These are phyloP conservation scores for Kuschelorhynchus macadamiae DNA, from an alignment of 2,888 invertebrate species.

Conservation along the genomic window DNA sequence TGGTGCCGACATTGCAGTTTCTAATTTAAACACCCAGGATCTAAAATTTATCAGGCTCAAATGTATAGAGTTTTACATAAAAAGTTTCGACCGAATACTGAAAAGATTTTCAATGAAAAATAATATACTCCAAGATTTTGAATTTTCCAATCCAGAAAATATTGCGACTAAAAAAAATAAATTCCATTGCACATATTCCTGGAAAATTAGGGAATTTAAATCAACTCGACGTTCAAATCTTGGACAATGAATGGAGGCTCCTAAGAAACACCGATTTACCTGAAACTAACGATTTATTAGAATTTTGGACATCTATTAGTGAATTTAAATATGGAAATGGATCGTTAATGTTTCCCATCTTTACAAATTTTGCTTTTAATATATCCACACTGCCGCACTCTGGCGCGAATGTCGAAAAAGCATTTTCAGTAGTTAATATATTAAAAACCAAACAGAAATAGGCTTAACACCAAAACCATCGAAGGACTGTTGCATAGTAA, in stretches of 20 bases:
- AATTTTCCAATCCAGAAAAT: constrained; percentile 7
- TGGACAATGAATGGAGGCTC: constrained; percentile 34
- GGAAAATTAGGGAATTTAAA: constrained; percentile 9
- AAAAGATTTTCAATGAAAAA: constrained; percentile 25
- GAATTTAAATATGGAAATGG: not conserved
- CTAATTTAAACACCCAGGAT: not conserved
- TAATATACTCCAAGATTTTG: constrained; percentile 3
- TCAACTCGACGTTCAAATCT: constrained; percentile 8
- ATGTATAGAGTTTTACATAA: constrained; percentile 43
- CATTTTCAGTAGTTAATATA: constrained; percentile 11
- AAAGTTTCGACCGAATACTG: constrained; percentile 35
- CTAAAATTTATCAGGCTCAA: constrained; percentile 19
- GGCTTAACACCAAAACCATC: not conserved
- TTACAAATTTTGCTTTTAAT: constrained; percentile 23
- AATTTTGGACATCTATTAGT: constrained; percentile 16
- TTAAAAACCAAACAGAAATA: constrained; percentile 9
- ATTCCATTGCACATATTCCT: constrained; percentile 7
- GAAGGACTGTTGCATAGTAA: constrained; percentile 10
- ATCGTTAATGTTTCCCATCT: too few species aligned
- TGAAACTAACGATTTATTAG: constrained; percentile 3
- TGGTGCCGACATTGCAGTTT: constrained; percentile 15
- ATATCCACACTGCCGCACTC: constrained; percentile 19
- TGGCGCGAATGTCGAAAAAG: constrained; percentile 15
- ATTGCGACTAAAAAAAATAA: constrained; percentile 8
- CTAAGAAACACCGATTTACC: constrained; percentile 14